Conservation (phyloP, 2,113 vertebrate species). For the Choloepus hoffmanni region DNA sequence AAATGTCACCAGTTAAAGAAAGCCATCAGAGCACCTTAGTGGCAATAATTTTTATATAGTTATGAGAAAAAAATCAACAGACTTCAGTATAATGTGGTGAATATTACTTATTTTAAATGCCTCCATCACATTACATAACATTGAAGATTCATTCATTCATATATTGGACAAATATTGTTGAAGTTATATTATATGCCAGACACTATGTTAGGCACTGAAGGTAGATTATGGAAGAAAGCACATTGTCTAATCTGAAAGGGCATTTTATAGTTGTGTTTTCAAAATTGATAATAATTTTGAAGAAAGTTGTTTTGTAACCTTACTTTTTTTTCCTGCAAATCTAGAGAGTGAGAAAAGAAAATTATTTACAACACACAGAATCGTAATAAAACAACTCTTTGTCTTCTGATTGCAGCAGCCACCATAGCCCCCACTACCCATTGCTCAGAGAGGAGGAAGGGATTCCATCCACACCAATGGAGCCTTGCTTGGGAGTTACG, state of each 20-base stretch:
- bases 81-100: background rate
- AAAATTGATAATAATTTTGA: background rate
- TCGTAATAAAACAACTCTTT: background rate
- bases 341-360: background rate
- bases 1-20: background rate
- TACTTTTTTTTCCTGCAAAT: background rate
- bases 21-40: background rate
- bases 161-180: background rate
- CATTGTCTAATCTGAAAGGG: background rate
- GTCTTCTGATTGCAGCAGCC: conserved; percentile 89
- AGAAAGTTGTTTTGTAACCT: background rate
- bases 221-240: background rate
- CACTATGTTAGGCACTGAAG: background rate
- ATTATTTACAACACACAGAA: background rate
- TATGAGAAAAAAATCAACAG: background rate
- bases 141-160: background rate
- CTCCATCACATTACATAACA: background rate
- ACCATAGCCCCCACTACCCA: conserved; percentile 90
- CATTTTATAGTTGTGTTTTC: background rate
- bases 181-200: background rate
- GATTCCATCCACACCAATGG: conserved; percentile 90
- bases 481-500: conserved; percentile 88
- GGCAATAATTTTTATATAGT: background rate
- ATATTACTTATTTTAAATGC: background rate
- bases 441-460: conserved; percentile 88